Conservation (phyloP, 2,113 vertebrate genomes). For the Hemibagrus wyckioides region DNA sequence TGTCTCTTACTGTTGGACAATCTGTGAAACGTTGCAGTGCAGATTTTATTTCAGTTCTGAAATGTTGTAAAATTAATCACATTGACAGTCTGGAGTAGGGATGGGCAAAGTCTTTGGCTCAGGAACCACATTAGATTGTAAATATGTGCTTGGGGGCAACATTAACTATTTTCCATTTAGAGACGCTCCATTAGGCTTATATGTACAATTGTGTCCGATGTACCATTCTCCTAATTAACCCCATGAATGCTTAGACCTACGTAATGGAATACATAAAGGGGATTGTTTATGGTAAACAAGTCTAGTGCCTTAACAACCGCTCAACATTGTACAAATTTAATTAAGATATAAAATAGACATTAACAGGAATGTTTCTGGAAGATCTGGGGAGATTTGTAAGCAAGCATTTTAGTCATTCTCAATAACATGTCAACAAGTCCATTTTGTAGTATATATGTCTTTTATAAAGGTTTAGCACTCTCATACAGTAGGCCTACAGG, state of each 20-base stretch:
- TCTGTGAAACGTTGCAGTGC: constrained; percentile 12
- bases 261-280: neutral
- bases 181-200: neutral
- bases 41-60: neutral
- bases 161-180: neutral
- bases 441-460: neutral
- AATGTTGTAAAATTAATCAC: constrained; percentile 10
- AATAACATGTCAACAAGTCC: neutral
- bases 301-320: neutral
- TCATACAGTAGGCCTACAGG: neutral
- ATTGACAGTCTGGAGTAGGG: neutral
- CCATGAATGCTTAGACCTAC: neutral
- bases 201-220: neutral
- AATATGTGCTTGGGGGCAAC: neutral
- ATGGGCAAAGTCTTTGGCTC: constrained; percentile 2
- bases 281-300: neutral
- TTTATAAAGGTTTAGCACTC: neutral
- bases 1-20: neutral
- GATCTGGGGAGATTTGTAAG: neutral
- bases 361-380: neutral
- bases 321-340: neutral
- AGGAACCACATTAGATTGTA: neutral
- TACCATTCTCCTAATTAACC: neutral
- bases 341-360: neutral
- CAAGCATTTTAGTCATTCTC: neutral